phyloP scores from a whole-genome alignment of 2,888 invertebrate genomes.

The Zygothrica quintamaculata region DNA sequence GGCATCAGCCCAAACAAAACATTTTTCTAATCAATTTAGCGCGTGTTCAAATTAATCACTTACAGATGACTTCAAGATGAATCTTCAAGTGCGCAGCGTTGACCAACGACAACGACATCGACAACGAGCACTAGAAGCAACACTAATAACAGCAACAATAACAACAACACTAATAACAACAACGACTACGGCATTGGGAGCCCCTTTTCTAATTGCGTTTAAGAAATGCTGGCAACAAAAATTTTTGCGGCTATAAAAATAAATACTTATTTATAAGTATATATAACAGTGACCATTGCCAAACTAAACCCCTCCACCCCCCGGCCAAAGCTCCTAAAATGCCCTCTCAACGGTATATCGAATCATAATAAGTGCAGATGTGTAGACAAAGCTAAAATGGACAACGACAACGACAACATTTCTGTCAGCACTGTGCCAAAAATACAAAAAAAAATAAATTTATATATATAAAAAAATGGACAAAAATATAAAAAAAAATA shows the following conservation, averaged over 20 bases:
- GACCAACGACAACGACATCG: slow-evolving; percentile 30
- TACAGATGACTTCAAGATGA: slow-evolving; percentile 60
- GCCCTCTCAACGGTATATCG: slow-evolving; percentile 23
- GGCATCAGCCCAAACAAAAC: slow-evolving; percentile 62
- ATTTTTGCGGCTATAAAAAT: slow-evolving; percentile 60
- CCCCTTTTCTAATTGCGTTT: slow-evolving; percentile 66
- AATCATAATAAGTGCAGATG: slow-evolving; percentile 63
- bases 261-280: slow-evolving; percentile 62
- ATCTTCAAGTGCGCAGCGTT: slow-evolving; percentile 51
- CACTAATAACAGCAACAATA: background rate
- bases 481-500: slow-evolving; percentile 22
- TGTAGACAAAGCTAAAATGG: slow-evolving; percentile 49
- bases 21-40: slow-evolving; percentile 64
- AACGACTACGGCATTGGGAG: slow-evolving; percentile 46
- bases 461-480: slow-evolving; percentile 42
- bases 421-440: slow-evolving; percentile 58
- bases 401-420: slow-evolving; percentile 39
- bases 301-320: slow-evolving; percentile 15
- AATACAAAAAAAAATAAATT: slow-evolving; percentile 29
- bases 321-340: background rate
- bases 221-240: slow-evolving; percentile 66
- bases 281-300: slow-evolving; percentile 55
- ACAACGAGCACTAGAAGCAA: no score
- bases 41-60: slow-evolving; percentile 71
- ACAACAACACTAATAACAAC: background rate